These are phyloP conservation scores for Daktulosphaira vitifoliae DNA, from an alignment of 1,140 invertebrate species.

Conservation along the genomic window DNA sequence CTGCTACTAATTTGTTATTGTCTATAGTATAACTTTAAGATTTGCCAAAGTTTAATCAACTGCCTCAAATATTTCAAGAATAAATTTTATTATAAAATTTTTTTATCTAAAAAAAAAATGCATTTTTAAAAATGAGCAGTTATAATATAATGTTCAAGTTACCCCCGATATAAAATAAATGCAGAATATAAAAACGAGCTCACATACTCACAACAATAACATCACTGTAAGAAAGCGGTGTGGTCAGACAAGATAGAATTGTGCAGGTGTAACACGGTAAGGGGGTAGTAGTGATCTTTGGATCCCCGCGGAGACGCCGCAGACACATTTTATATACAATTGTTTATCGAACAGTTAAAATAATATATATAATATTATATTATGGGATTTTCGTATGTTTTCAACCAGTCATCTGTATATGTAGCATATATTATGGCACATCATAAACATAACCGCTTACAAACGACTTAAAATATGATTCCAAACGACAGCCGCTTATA, in stretches of 20 bases:
- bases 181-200: neutral
- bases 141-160: too few species aligned
- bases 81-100: too few species aligned
- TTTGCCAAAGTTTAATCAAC: too few species aligned
- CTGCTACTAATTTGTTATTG: too few species aligned
- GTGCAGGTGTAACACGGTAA: conserved; percentile 19
- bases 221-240: neutral
- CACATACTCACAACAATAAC: neutral
- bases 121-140: too few species aligned
- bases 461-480: neutral
- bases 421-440: neutral
- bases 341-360: conserved; percentile 13
- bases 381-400: too few species aligned
- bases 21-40: too few species aligned
- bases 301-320: conserved; percentile 3
- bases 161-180: too few species aligned
- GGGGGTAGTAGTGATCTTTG: neutral
- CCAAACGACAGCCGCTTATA: conserved; percentile 14
- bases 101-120: too few species aligned
- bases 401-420: too few species aligned
- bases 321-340: conserved; percentile 3
- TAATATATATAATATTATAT: neutral
- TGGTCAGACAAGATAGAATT: neutral
- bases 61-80: too few species aligned
- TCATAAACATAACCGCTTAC: neutral